Evolutionary conservation across 2,797 vertebrate species (phyloP).

Genomic region (Sternarchorhynchus goeldii): DNA sequence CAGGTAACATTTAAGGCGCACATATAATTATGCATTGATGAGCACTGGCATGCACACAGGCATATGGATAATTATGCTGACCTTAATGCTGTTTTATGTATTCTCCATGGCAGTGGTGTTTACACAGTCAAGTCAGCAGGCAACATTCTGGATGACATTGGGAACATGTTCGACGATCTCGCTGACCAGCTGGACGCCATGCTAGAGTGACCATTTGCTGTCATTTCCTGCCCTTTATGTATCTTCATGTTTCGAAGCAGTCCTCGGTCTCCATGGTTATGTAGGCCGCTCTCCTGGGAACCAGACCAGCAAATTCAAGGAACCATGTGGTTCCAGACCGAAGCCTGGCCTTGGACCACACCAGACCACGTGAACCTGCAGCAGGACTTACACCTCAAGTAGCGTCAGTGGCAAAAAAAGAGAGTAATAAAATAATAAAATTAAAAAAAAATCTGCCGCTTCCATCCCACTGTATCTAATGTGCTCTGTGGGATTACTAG

Average conservation of each 20-base stretch:
- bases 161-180: constrained; percentile 97
- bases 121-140: constrained; percentile 76
- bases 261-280: not conserved
- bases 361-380: not conserved
- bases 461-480: not conserved
- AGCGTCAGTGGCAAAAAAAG: constrained; percentile 1
- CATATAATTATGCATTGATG: not conserved
- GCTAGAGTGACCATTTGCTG: constrained; percentile 83
- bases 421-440: no score
- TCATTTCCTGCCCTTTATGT: not conserved
- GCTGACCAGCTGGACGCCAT: constrained; percentile 97
- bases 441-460: no score
- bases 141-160: constrained; percentile 96
- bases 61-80: not conserved
- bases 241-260: constrained; percentile 3
- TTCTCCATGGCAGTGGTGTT: constrained; percentile 38
- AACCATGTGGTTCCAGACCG: constrained; percentile 7
- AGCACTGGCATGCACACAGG: not conserved
- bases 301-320: not conserved
- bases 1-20: constrained; percentile 69
- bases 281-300: not conserved
- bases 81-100: not conserved
- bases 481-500: constrained; percentile 2
- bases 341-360: not conserved
- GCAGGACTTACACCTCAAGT: not conserved